Base-by-base conservation (phyloP, 2,113 vertebrate genomes). In the Callithrix jacchus region DNA sequence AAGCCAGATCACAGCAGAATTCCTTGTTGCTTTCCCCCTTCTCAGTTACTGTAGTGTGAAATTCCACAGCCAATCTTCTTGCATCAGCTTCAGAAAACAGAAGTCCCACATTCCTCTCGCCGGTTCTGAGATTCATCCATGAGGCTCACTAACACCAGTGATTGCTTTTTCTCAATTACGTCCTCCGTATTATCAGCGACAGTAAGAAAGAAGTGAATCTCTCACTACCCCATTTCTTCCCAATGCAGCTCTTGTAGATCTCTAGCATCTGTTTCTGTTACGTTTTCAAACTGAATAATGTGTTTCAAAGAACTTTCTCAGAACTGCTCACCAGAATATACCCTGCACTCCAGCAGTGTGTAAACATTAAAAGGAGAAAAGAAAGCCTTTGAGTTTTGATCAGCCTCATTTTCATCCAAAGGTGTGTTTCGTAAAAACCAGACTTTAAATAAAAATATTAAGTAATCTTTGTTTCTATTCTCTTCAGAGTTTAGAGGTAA, bases 401-500 rank as follows among this genome's bases (percentile, higher is more conserved):
- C 96, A 1, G 97, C 95, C 0, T 93, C 94, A 17, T 98, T 98
- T 73, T 98, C 98, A 8, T 98, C 98, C 56, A 99, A 95, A 37
- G 99, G 98, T 91, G 99, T 99, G 95, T 98, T 99, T 85, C 96
- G 99, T 98, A 30, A 99, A 94, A 18, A 99, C 93, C 32, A 99
- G 93, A 79, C 99, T 99, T 97, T 99, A 99, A 97, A 99, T 99
- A 97, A 97, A 49, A 99, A 99, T 79, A 99, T 99, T 8, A 99
- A 98, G 97, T 99, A 99, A 89, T 99, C 98, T 96, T 98, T 98
- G 91, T 98, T 98, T 90, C 99, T 98, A 32, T 98, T 98, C 95
- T 99, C 98, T 95, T 99, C 99, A 52, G 98, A 84, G 0, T 98
- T 99, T 83, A 99, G 96, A 1, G 98, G 97, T 11, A 95, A 95